phyloP scores from a whole-genome alignment of 2,797 vertebrate genomes.

The Strix occidentalis region DNA sequence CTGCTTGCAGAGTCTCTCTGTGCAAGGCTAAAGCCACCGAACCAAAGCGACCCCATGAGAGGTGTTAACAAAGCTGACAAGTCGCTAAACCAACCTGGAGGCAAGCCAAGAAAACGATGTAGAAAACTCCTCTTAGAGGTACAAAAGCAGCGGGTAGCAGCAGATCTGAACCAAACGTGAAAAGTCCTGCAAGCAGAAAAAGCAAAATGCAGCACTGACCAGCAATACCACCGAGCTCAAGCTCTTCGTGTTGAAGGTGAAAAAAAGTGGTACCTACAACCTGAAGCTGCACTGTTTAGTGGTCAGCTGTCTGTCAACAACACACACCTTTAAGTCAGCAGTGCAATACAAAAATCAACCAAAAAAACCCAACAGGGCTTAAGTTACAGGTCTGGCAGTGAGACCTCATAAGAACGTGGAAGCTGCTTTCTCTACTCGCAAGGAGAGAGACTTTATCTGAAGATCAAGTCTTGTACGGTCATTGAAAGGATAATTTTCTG shows the following conservation, averaged over 20 bases:
- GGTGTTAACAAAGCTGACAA: not conserved
- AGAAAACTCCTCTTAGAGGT: not conserved
- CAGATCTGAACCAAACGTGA: too few relatives aligned
- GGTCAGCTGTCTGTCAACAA: too few relatives aligned
- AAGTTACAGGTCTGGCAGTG: not conserved
- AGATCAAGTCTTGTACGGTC: not conserved
- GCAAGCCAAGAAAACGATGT: not conserved
- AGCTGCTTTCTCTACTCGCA: not conserved
- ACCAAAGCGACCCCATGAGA: not conserved
- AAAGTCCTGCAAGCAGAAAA: not conserved
- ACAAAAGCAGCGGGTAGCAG: not conserved
- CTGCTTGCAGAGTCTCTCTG: not conserved
- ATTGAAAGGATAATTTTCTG: not conserved
- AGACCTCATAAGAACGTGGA: not conserved
- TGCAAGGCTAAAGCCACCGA: not conserved
- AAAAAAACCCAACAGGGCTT: too few relatives aligned
- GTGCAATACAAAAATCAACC: not conserved
- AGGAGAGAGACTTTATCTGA: not conserved
- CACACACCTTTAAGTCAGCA: not conserved
- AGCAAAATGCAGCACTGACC: not conserved
- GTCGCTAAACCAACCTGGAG: not conserved
- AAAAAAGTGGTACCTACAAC: too few relatives aligned
- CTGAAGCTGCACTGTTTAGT: not conserved
- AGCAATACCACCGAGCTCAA: fast-evolving
- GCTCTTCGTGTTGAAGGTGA: too few relatives aligned